Base-by-base conservation (phyloP, 2,888 invertebrate genomes). In the Pseudococcus longispinus region DNA sequence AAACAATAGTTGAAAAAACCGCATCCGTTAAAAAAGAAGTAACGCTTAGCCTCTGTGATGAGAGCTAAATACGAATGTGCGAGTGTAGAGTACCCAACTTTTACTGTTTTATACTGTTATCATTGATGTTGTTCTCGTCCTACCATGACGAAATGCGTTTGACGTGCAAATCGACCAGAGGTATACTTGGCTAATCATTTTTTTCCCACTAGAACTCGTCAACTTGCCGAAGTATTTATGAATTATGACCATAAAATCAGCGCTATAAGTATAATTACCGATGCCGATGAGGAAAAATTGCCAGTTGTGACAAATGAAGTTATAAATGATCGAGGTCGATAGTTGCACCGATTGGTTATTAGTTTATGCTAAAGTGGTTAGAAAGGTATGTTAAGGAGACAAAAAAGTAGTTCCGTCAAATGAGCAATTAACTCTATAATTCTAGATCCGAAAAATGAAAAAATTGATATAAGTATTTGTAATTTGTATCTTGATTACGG, bases 1-100 rank as follows among this genome's bases (percentile, higher is more conserved):
- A 80, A 80, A 80, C 42, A 42, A 80, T 20, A 80, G 77, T 80
- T 42, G 77, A 80, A 80, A 80, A 80, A 80, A 80, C 77, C 77
- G 77, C 77, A 80, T 80, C 77, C 77, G 77, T 80, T 80, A 42
- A 80, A 80, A 42, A 80, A 42, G 37, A 70, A 70, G 70, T 70
- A 70, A 70, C 26, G 70, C 60, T 60, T 29, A 70, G 15, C 70
- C 18, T 65, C 6, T 65, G 65, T 70, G 70, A 70, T 29, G 70
- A 70, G 18, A 26, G 32, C 70, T 70, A 70, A 60, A 60, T 70
- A 29, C 70, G 6, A 70, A 70, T 29, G 77, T 18, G 42, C 42
- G 60, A 80, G 18, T 80, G 13, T 80, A 74, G 9, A 55, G 18
- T 23, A 29, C 70, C 29, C 18, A 32, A 74, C 74, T 74, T 74